Evolutionary conservation across 1,140 invertebrate species (phyloP), one percentile per base, ranked within the genome.

Genomic region (Maniola jurtina): DNA sequence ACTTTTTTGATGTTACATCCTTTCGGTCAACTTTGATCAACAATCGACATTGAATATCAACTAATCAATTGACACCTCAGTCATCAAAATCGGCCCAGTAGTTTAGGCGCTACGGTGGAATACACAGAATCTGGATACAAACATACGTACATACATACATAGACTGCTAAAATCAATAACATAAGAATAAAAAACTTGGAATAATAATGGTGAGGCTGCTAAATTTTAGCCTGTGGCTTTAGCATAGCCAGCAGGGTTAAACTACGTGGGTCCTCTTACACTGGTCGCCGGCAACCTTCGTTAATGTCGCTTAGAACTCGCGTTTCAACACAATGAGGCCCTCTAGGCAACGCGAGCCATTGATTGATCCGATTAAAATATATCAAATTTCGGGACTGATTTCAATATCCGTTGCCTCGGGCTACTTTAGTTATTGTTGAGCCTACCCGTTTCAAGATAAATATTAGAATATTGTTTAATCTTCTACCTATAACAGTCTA

Each of bases 251-350:
- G 61, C 59, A 54, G 66, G 42, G 68, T 65, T 33, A 65, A 74
- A 75, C 74, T 68, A 55, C 64, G 70, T 47, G 64, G 84, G 63
- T 80, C 84, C 50, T 59, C 50, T 54, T 77, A 71, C 10, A 58
- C 40, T 79, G 77, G 84, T 38, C 79, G 58, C 60, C 65, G 71
- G 75, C 75, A 79, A 81, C 81, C 81, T 86, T 81, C 77, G 74
- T 79, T 85, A 84, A 85, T 85, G 80, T 79, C 80, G 81, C 81
- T 86, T 82, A 84, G 80, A 77, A 77, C 72, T 77, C 76, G 80
- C 78, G 80, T 74, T 75, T 75, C 81, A 82, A 84, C 75, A 81
- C 79, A 85, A 83, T 80, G 73, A 61, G 67, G 50, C 64, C 70
- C 64, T 72, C 47, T 64, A 61, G 61, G 50, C 68, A 71, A 69